A percentile compares a stretch with the other conserved stretches of the same genome.
These are phyloP conservation scores for Malacosoma neustria DNA, from an alignment of 2,888 invertebrate genomes.

Conservation along the genomic window DNA sequence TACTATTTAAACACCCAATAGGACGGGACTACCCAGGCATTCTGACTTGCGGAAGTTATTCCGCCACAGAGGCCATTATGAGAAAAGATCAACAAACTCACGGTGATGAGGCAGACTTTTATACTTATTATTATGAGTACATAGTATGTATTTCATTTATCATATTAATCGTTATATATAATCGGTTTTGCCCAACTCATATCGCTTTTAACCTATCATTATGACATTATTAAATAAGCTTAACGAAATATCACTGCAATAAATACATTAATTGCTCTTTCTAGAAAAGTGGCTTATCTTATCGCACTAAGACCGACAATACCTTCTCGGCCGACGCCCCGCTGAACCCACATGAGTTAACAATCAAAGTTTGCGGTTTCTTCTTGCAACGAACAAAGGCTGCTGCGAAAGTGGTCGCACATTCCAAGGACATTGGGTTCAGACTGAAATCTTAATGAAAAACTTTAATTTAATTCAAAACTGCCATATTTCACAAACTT, in stretches of 20 bases:
- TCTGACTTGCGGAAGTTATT: no score
- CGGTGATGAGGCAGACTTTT: no score
- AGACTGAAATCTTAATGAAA: slow-evolving; percentile 65
- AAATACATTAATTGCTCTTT: neutral
- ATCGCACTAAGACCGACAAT: neutral
- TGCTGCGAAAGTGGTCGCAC: slow-evolving; percentile 74
- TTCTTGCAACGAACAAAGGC: slow-evolving; percentile 72
- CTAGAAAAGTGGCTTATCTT: neutral
- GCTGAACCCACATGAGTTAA: slow-evolving; percentile 71
- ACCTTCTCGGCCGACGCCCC: slow-evolving; percentile 70
- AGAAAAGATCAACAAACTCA: no score
- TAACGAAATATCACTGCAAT: neutral
- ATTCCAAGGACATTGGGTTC: slow-evolving; percentile 76
- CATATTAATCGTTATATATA: no score
- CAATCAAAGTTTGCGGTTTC: slow-evolving; percentile 69
- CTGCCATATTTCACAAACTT: slow-evolving; percentile 1
- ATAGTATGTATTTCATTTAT: no score
- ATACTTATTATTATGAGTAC: no score
- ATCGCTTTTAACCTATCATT: slow-evolving; percentile 4
- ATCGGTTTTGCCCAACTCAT: no score
- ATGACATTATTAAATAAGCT: neutral
- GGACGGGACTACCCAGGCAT: no score
- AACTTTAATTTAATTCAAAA: neutral
- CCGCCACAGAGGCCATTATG: no score
- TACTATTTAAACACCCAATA: no score